Base-by-base conservation (phyloP, 1,140 invertebrate species). In the Rhagoletis pomonella region DNA sequence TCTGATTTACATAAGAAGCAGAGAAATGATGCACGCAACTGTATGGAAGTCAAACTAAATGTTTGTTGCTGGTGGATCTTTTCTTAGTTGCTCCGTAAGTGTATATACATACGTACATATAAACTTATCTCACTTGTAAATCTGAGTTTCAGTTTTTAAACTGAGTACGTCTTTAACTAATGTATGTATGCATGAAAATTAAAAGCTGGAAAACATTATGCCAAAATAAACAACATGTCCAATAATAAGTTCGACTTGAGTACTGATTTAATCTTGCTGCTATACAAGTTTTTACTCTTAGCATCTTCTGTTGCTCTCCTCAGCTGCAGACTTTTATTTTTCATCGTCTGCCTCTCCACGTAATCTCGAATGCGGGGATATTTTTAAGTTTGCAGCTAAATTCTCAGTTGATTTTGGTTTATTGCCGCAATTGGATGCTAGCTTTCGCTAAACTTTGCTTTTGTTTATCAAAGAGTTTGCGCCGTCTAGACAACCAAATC, bases 401-500 rank as follows among this genome's bases (percentile, higher is more conserved):
- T 90, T 86, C 89, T 50, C 44, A 58, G 47, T 55, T 14, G 67
- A 47, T 12, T 39, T 81, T 17, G 19, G 87, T 85, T 86, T 87
- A 86, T 87, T 86, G 87, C 59, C 85, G n/a, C 42, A 87, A n/a
- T 67, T 88, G 29, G 65, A 55, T 19, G 19, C 62, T 89, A 88
- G 65, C 89, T 88, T 89, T 90, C 62, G 86, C 81, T 69, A 87
- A 88, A 87, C 55, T 62, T 47, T 85, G 58, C 50, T 67, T 65
- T 67, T 86, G 89, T 90, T 91, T 90, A 91, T 90, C 88, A 90
- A 91, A 90, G 88, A 81, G 73, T 9, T 81, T 42, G 73, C 19
- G 47, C 7, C 3, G 73, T 29, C 1, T 89, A 88, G 87, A 86
- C 87, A 50, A 55, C 29, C 88, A 88, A 88, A 85, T 87, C 62